Evolutionary conservation across 2,797 vertebrate genomes (phyloP).

Genomic region (Pitangus sulphuratus): DNA sequence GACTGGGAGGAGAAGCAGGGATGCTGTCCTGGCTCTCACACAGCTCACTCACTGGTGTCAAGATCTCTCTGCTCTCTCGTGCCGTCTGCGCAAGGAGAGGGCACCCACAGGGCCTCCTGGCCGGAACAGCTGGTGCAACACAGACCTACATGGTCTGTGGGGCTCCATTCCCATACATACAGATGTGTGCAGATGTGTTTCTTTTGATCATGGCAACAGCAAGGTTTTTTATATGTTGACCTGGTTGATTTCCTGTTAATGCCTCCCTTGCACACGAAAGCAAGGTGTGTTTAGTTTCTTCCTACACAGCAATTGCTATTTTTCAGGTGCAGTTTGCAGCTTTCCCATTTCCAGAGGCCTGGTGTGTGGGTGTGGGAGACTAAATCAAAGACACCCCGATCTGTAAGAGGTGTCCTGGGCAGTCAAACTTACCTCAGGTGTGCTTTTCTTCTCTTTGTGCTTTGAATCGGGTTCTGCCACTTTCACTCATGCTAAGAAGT

Average conservation of each 20-base stretch:
- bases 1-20: background rate
- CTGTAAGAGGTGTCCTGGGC: background rate
- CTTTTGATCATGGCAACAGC: background rate
- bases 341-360: background rate
- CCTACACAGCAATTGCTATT: background rate
- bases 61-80: background rate
- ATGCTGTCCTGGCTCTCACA: background rate
- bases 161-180: background rate
- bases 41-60: background rate
- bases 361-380: conserved; percentile 17
- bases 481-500: background rate
- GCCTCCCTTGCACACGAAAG: background rate
- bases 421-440: background rate
- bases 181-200: background rate
- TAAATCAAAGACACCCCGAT: background rate
- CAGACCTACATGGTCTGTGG: fast-evolving
- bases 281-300: background rate
- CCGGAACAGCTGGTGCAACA: background rate
- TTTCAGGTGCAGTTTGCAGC: background rate
- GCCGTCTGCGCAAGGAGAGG: background rate
- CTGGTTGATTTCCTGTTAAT: fast-evolving
- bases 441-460: background rate
- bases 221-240: background rate
- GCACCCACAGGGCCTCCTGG: background rate
- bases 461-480: background rate